Conservation (phyloP, 35 echinoderm and acorn worm genomes). For the Stichopus chloronotus region DNA sequence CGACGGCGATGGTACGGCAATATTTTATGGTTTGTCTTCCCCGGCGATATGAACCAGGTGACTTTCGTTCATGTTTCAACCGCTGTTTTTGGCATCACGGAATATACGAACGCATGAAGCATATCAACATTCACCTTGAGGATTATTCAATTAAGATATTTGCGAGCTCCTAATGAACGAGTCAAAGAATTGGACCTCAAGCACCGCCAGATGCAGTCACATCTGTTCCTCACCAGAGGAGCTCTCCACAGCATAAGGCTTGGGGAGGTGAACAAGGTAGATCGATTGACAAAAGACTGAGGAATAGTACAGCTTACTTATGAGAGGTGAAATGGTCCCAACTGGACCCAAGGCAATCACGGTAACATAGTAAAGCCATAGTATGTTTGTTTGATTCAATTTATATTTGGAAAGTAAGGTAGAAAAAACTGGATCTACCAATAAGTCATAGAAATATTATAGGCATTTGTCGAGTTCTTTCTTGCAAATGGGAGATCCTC, state of each 20-base stretch:
- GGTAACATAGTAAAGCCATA: background rate
- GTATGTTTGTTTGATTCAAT: too few relatives aligned
- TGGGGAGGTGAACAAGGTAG: background rate
- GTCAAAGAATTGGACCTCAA: slow-evolving; percentile 29
- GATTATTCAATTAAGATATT: slow-evolving; percentile 47
- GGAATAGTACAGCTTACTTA: background rate
- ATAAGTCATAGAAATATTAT: too few relatives aligned
- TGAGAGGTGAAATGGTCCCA: background rate
- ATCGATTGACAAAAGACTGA: background rate
- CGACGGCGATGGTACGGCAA: background rate
- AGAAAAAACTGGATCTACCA: too few relatives aligned
- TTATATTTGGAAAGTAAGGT: too few relatives aligned
- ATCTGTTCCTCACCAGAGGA: slow-evolving; percentile 21
- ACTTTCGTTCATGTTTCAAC: slow-evolving; percentile 6
- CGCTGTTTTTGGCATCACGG: background rate
- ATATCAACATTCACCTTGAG: slow-evolving; percentile 27
- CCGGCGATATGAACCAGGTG: background rate
- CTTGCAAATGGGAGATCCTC: too few relatives aligned
- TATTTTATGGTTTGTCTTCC: background rate
- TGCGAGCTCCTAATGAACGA: slow-evolving; percentile 24
- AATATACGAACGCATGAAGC: slow-evolving; percentile 13
- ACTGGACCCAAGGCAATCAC: background rate
- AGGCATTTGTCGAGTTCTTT: too few relatives aligned
- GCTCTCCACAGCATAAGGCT: background rate
- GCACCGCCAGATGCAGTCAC: slow-evolving; percentile 24